These are phyloP conservation scores for Athalia cordata DNA, from an alignment of 2,888 invertebrate species.

Conservation along the genomic window DNA sequence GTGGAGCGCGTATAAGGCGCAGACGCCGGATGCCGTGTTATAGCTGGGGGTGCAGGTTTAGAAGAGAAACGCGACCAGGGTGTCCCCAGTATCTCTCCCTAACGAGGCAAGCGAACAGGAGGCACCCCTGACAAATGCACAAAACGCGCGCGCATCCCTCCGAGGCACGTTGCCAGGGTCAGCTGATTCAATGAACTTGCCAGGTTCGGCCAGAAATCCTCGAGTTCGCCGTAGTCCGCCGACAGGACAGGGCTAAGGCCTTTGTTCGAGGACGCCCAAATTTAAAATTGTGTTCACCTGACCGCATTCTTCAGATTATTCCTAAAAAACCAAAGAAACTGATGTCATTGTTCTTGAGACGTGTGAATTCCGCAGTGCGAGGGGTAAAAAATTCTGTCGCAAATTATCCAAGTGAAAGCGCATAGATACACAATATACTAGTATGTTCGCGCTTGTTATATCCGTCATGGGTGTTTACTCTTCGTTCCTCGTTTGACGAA, in stretches of 20 bases:
- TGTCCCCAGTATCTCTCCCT: slow-evolving; percentile 39
- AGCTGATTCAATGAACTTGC: slow-evolving; percentile 44
- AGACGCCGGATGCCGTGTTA: slow-evolving; percentile 11
- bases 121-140: slow-evolving; percentile 22
- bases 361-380: slow-evolving; percentile 13
- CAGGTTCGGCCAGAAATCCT: slow-evolving; percentile 38
- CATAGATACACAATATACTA: no score
- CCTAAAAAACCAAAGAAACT: neutral
- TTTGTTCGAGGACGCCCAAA: neutral
- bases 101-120: slow-evolving; percentile 40
- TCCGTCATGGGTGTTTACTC: neutral
- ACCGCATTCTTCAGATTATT: neutral
- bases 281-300: slow-evolving; percentile 17
- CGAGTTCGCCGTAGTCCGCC: slow-evolving; percentile 21
- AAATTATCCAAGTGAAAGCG: neutral
- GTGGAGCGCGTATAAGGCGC: neutral
- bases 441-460: neutral
- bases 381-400: slow-evolving; percentile 2
- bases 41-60: slow-evolving; percentile 24
- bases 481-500: neutral
- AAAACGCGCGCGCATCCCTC: slow-evolving; percentile 40
- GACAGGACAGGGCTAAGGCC: slow-evolving; percentile 12
- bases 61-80: slow-evolving; percentile 31
- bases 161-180: slow-evolving; percentile 45
- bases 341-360: slow-evolving; percentile 11